Conservation (phyloP, 2,888 invertebrate genomes). For the Latheticus oryzae region DNA sequence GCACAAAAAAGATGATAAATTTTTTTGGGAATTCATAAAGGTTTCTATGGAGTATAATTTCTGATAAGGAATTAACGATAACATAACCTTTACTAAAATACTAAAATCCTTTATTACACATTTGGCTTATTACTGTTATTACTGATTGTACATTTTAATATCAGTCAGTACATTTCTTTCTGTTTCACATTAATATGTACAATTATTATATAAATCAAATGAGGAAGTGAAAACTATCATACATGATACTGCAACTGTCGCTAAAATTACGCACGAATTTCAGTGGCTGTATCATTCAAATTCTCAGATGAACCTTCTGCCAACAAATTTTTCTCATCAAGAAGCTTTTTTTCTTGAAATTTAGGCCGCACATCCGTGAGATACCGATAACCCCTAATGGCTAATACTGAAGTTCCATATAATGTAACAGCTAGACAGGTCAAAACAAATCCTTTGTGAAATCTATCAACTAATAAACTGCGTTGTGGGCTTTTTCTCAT, state of each 20-base stretch:
- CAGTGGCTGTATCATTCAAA: conserved; percentile 60
- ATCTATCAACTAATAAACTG: conserved; percentile 64
- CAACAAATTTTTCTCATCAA: conserved; percentile 65
- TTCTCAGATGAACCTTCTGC: conserved; percentile 65
- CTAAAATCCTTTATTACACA: too few species aligned
- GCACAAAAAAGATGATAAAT: too few species aligned
- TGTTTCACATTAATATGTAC: too few species aligned
- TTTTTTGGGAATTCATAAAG: too few species aligned
- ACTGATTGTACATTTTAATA: too few species aligned
- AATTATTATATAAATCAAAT: conserved; percentile 25
- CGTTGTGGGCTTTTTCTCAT: conserved; percentile 63
- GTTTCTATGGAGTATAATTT: too few species aligned
- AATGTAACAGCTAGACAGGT: conserved; percentile 70
- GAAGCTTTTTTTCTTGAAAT: conserved; percentile 59
- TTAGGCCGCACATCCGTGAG: conserved; percentile 67
- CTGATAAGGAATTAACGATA: too few species aligned
- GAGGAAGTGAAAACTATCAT: background rate
- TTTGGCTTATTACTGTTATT: too few species aligned
- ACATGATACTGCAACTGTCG: conserved; percentile 1
- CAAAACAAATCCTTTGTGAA: conserved; percentile 70
- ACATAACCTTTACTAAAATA: too few species aligned
- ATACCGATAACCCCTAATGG: conserved; percentile 66
- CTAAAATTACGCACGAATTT: conserved; percentile 13
- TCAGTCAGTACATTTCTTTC: too few species aligned
- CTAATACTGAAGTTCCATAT: conserved; percentile 66